Evolutionary conservation across 2,797 vertebrate species (phyloP), one percentile per base, ranked within the genome.

Genomic region (Nyctalus aviator): DNA sequence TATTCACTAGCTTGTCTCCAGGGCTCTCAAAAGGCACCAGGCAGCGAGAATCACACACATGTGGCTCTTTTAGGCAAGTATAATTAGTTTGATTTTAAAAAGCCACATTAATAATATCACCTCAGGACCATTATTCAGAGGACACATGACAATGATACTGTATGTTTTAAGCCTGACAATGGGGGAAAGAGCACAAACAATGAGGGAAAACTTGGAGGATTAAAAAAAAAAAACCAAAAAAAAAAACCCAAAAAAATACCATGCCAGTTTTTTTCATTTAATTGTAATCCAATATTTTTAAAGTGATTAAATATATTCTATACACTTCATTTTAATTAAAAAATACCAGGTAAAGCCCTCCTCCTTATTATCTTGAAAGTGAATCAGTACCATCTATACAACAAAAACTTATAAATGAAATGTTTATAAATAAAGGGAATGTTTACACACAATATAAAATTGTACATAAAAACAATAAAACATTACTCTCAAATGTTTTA

Each of bases 11-110:
- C 96, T 96, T 96, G 97, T 98, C 98, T 98, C 97, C 97, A 97
- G 96, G 97, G 97, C 96, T 98, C 97, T 97, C 94, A 98, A 97
- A 98, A 97, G 97, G 96, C 98, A 98, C 97, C 97, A 97, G 97
- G 97, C 96, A 97, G 97, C 97, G 97, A 97, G 97, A 97, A 97
- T 97, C 97, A 97, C 97, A 98, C 96, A 97, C 97, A 98, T 97
- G 97, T 97, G 97, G 97, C 96, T 97, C 97, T 98, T 98, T 98
- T 97, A 97, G 95, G 96, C 96, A 96, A 97, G 96, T 95, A 97
- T 97, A 98, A 98, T 98, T 97, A 97, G 97, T 97, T 97, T 97
- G 97, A 97, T 98, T 98, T 98, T 97, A 97, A 97, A 98, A 97
- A 97, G 97, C 95, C 97, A 97, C 97, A 97, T 98, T 98, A 97